Base-by-base conservation (phyloP, 2,113 vertebrate species). In the Thalassarche chlororhynchos region DNA sequence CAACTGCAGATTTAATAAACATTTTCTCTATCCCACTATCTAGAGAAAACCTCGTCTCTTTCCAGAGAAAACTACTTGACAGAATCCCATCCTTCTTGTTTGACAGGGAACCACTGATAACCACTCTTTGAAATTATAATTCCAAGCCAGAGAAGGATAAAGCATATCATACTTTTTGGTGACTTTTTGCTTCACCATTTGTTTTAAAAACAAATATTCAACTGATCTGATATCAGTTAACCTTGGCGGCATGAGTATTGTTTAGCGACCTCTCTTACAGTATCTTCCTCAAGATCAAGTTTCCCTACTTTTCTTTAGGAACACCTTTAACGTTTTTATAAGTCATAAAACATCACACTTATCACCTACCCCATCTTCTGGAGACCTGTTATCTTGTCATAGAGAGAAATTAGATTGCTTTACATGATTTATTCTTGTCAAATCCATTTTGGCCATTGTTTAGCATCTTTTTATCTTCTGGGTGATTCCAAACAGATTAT, bases 1-100 rank as follows among this genome's bases (percentile, higher is more conserved):
- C 60, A 89, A 64, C 21, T 71, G 42, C 29, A 94, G 42, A 93
- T 79, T 81, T 92, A 94, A 95, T 78, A 95, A 95, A 81, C 11
- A 55, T 84, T 71, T 87, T 96, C 12, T 94, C 46, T 87, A 32
- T 66, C 14, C 36, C 8, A 14, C 40, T 75, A 46, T 86, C 54
- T 66, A 74, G 36, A 88, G 36, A 62, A 93, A 85, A 92, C 12
- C 14, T 85, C 90, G 85, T 85, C 70, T 58, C 46, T 55, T 90
- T 93, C 46, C 55, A 71, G 42, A 76, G 75, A 84, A 92, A 81
- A 78, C 13, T 69, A 60, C 18, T 79, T 94, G 81, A 94, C 69
- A 91, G 72, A 91, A 91, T 82, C 46, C 46, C 80, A 94, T 95
- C 18, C 81, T 78, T 96, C 58, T 75, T 71, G 9, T 93, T 81